Conservation (phyloP, 2,113 vertebrate species). For the Paradoxurus hermaphroditus region DNA sequence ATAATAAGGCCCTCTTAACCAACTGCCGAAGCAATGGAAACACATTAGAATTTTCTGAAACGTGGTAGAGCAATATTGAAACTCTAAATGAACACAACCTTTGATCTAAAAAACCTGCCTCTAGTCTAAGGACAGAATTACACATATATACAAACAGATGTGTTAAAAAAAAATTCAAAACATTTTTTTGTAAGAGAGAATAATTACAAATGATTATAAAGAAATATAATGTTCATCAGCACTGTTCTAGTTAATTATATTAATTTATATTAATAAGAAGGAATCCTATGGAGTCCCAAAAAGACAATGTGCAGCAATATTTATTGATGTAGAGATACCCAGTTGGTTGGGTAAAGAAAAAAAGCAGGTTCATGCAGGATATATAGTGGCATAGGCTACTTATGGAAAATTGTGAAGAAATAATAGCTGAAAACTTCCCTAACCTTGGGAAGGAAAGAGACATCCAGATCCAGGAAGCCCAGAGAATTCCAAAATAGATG, state of each 20-base stretch:
- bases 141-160: neutral
- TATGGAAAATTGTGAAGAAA: neutral
- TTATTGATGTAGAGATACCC: neutral
- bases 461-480: neutral
- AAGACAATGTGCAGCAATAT: neutral
- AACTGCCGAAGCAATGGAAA: neutral
- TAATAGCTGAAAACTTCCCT: neutral
- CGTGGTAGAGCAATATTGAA: neutral
- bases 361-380: neutral
- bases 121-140: neutral
- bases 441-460: neutral
- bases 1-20: neutral
- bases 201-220: neutral
- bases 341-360: neutral
- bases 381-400: neutral
- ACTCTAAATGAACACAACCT: neutral
- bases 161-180: constrained; percentile 16
- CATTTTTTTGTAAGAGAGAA: neutral
- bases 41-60: neutral
- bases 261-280: neutral
- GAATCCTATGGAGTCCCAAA: neutral
- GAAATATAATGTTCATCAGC: neutral
- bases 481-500: neutral
- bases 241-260: neutral
- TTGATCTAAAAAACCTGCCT: neutral